phyloP scores from a whole-genome alignment of 2,797 vertebrate species.

The Sebastes nivosus region DNA sequence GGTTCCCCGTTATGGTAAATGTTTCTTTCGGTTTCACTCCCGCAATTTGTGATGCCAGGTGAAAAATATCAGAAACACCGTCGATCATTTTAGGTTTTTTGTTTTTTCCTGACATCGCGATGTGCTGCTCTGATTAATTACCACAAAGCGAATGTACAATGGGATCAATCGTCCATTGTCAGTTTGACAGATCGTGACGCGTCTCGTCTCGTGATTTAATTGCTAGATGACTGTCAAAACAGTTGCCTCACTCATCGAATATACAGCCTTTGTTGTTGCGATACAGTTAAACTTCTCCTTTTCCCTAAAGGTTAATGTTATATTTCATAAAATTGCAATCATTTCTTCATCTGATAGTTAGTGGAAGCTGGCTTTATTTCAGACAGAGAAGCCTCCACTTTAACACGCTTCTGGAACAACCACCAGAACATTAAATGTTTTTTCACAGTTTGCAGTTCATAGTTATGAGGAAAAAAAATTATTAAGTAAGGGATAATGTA shows the following conservation, averaged over 20 bases:
- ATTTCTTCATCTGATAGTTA: not conserved
- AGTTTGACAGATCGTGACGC: constrained; percentile 18
- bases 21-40: constrained; percentile 12
- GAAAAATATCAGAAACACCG: constrained; percentile 2
- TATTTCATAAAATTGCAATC: not conserved
- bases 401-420: not conserved
- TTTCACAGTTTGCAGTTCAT: not conserved
- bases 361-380: not conserved
- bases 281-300: not conserved
- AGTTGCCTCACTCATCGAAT: not conserved
- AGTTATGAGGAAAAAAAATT: fast-evolving
- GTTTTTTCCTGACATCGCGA: not conserved
- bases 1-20: not conserved
- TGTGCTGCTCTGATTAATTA: constrained; percentile 1
- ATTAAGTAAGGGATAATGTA: no score
- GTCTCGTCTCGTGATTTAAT: constrained; percentile 15
- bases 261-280: not conserved
- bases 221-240: constrained; percentile 7
- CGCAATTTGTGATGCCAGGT: constrained; percentile 10
- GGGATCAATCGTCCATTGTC: constrained; percentile 2
- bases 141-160: not conserved
- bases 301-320: not conserved
- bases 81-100: not conserved
- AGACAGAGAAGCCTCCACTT: not conserved
- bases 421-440: not conserved